phyloP scores from a whole-genome alignment of 2,113 vertebrate genomes.

The Grus americana region DNA sequence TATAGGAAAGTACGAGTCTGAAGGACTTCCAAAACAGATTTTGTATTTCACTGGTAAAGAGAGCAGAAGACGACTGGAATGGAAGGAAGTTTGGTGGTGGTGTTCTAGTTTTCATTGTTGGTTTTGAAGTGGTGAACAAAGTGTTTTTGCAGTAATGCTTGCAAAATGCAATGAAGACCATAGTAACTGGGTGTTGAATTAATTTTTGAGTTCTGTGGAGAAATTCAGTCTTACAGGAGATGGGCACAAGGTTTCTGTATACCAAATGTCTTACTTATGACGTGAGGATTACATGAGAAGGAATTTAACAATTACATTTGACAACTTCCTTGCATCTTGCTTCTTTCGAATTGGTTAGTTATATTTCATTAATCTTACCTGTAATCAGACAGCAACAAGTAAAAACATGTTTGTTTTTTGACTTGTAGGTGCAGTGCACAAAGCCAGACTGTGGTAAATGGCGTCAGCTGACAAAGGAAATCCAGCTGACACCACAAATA shows the following conservation, averaged over 20 bases:
- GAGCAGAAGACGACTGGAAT: not conserved
- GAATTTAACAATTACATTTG: not conserved
- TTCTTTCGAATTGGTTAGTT: not conserved
- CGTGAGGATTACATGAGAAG: not conserved
- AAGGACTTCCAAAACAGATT: not conserved
- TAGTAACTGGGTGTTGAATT: not conserved
- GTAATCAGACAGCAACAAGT: not conserved
- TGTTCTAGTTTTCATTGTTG: not conserved
- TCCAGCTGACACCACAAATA: constrained; percentile 87
- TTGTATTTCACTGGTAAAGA: not conserved
- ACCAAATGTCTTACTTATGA: not conserved
- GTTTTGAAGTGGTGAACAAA: not conserved
- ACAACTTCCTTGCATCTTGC: not conserved
- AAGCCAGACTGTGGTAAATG: constrained; percentile 92
- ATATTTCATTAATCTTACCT: not conserved
- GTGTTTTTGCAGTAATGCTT: not conserved
- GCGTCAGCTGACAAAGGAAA: constrained; percentile 97
- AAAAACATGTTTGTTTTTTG: constrained; percentile 43
- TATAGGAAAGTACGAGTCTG: not conserved
- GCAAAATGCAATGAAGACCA: not conserved
- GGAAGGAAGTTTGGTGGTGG: not conserved
- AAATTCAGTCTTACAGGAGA: not conserved
- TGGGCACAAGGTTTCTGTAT: not conserved
- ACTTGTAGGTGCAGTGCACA: constrained; percentile 89
- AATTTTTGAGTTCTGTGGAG: not conserved